Percentiles rank a stretch among this genome's conserved stretches.
Conservation (phyloP, 2,113 vertebrate genomes). For the Mormyrus lacerda region DNA sequence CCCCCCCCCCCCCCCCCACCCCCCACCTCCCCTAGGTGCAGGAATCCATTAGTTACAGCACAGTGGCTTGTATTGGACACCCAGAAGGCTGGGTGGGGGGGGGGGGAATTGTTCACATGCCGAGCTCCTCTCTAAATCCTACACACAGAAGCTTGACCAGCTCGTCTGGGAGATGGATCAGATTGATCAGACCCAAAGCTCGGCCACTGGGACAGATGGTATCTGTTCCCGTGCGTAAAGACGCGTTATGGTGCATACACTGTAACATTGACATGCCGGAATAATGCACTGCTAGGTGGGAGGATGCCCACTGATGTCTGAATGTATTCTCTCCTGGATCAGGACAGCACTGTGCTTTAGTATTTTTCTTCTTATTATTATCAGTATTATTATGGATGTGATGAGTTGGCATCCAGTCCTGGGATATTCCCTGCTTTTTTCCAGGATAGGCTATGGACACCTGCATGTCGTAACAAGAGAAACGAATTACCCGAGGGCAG, state of each 20-base stretch:
- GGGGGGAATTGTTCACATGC: background rate
- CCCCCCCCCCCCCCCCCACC: no score
- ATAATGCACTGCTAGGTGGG: background rate
- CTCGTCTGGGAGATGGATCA: slow-evolving; percentile 26
- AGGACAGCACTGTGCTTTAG: background rate
- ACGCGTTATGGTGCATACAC: background rate
- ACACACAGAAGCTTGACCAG: slow-evolving; percentile 29
- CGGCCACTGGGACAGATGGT: background rate
- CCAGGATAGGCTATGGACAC: background rate
- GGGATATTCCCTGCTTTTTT: background rate
- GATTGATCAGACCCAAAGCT: slow-evolving; percentile 33
- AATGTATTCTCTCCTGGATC: background rate
- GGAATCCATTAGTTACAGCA: slow-evolving; percentile 23
- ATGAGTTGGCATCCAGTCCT: background rate
- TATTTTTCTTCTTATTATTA: background rate
- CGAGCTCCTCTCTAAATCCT: slow-evolving; percentile 36
- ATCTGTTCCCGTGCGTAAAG: background rate
- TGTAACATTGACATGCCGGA: background rate
- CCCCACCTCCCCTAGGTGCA: slow-evolving; percentile 18
- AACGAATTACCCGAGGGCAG: background rate
- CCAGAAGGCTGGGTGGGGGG: background rate
- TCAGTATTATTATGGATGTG: background rate
- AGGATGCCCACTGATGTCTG: background rate
- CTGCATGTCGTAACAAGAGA: background rate
- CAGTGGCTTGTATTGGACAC: slow-evolving; percentile 9